These are phyloP conservation scores for Arrhamphus sclerolepis DNA, from an alignment of 2,797 vertebrate genomes.

Conservation along the genomic window DNA sequence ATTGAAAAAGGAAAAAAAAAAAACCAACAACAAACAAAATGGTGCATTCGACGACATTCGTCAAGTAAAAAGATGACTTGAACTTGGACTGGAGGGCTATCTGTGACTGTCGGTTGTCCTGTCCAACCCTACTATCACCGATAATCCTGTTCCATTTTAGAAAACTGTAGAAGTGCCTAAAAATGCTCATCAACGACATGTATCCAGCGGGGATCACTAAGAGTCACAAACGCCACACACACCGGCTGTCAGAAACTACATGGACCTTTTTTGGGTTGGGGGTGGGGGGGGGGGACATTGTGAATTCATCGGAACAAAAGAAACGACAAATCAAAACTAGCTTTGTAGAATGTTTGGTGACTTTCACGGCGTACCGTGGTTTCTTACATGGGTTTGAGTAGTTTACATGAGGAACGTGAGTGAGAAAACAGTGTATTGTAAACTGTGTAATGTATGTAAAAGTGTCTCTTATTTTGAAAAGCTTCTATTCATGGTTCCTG, in stretches of 20 bases:
- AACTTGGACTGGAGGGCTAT: constrained; percentile 77
- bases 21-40: constrained; percentile 27
- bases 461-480: constrained; percentile 77
- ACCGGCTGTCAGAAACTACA: constrained; percentile 39
- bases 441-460: constrained; percentile 79
- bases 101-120: constrained; percentile 73
- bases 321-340: constrained; percentile 69
- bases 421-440: constrained; percentile 69
- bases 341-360: constrained; percentile 77
- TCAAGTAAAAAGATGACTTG: constrained; percentile 74
- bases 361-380: constrained; percentile 66
- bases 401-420: constrained; percentile 78
- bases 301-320: constrained; percentile 62
- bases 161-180: constrained; percentile 85
- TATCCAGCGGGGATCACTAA: constrained; percentile 64
- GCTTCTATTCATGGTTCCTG: constrained; percentile 76
- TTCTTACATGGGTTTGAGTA: constrained; percentile 73
- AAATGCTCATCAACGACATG: constrained; percentile 65
- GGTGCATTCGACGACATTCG: constrained; percentile 68
- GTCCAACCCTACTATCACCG: constrained; percentile 73
- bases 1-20: constrained; percentile 21
- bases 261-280: constrained; percentile 42
- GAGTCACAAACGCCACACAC: constrained; percentile 41
- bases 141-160: constrained; percentile 81
- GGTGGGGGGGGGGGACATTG: constrained; percentile 48